Evolutionary conservation across 2,797 vertebrate genomes (phyloP), one percentile per base, ranked within the genome.

Genomic region (Vipera latastei): DNA sequence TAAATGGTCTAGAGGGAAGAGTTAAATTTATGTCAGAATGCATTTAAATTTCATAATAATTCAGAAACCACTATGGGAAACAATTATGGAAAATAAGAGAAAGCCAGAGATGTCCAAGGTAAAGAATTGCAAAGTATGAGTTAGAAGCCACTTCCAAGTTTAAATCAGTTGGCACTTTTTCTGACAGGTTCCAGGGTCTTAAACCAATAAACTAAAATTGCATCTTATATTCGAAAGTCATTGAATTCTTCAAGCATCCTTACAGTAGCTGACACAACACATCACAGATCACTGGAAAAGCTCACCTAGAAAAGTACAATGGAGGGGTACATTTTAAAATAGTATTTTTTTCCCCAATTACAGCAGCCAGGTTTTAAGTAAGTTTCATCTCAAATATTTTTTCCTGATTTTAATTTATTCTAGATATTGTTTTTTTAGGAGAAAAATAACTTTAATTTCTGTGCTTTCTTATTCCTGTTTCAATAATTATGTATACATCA

Each of bases 401-500:
- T 90, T 32, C 28, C 48, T 57, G 32, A n/a, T 16, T 69, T 48
- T 48, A 12, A 56, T 56, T 57, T 48, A 26, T 9, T 51, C 48
- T n/a, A 14, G 6, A 55, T 90, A 53, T 55, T 51, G 26, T 59
- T 55, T 90, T 90, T 28, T 59, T 26, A 59, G 38, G 53, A 38
- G 86, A 90, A 73, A 86, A 55, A 38, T 38, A 38, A 73, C 28
- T 69, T 69, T 65, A 16, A 69, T 69, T 69, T 32, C 63, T 28
- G 25, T 63, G 60, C 60, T 61, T 61, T 26, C 60, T 63, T 63
- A 63, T 63, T 63, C 55, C 55, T 69, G 60, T 59, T 92, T 32
- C 63, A 69, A 91, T 91, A 88, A 56, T 26, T 55, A 86, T 93
- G 78, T 88, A 91, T 91, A 60, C 5, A 44, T n/a, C 55, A 78